Base-by-base conservation (phyloP, 1,140 invertebrate genomes). In the Drosophila ananassae region DNA sequence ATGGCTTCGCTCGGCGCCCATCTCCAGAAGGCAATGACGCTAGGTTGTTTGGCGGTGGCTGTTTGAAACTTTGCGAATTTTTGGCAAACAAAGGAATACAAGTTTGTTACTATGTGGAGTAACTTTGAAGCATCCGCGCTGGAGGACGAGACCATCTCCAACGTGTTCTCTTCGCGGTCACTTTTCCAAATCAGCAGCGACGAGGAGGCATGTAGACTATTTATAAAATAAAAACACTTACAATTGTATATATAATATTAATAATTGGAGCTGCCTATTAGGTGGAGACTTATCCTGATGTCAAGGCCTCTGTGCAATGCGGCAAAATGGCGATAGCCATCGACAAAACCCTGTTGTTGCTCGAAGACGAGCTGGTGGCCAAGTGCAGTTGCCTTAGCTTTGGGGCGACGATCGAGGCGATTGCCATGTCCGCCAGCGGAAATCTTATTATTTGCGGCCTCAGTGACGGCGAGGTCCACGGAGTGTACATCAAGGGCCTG, bases 131-230 rank as follows among this genome's bases (percentile, higher is more conserved):
- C 84, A 8, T 90, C 89, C 0, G 39, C 80, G 3, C 22, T 77
- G 30, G 91, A 92, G 53, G 91, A 92, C 48, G 91, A 91, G 48
- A 92, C 91, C 5, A 89, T 92, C 6, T 89, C 85, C 5, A 91
- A 91, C 66, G 73, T 72, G 2, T 92, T 91, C 37, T 91, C 82
- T 7, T 90, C 89, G 6, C 83, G 87, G 7, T 89, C 89, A 6
- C 80, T 91, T 39, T 91, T 92, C 7, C 89, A 78, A 48, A 92
- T 92, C 9, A 79, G 76, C 17, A 81, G 80, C 44, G 85, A 90
- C 5, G 82, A 89, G 32, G 73, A 69, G 74, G 91, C 10, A 44
- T 7, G 41, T 79, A 46, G 57, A 12, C 8, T 37, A 9, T 17
- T 2, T 8, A 13, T 4, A 17, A 24, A 2, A 0, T 2, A 32